Evolutionary conservation across 2,797 vertebrate species (phyloP), one percentile per base, ranked within the genome.

Genomic region (Peromyscus attwateri): DNA sequence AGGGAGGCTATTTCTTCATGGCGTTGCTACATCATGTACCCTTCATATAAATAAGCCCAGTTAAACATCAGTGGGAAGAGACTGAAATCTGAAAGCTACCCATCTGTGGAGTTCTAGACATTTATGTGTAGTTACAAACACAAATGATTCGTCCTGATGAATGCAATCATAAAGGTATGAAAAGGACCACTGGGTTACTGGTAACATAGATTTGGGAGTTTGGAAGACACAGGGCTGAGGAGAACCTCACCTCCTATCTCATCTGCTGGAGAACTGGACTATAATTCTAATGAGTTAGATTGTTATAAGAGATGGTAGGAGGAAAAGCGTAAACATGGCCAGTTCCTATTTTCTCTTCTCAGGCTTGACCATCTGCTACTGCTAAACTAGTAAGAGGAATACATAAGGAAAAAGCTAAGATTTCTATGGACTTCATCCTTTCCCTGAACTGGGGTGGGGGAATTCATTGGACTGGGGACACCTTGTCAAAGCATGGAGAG

Each of bases 291-390:
- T 19, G 82, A 46, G 34, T 31, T 89, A 71, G 31, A 73, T 14
- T 52, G 16, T 70, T 49, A 77, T 60, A 89, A 73, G 27, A 92
- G 52, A 57, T 60, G 34, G 66, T 11, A n/a, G 34, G 31, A 27
- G 29, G 1, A 13, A 77, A 64, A 10, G 49, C 40, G 27, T 52
- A 92, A 95, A 92, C 83, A 79, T 76, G 49, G 60, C 66, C 16
- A 70, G 64, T 77, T 96, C 23, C 57, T 80, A 60, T 55, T 91
- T 96, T 92, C 71, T 93, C 14, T 57, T 62, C 80, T 92, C 68
- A 89, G 70, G 49, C 91, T 83, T 92, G 76, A 87, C 66, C 76
- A 96, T 90, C 83, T 92, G 91, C 81, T 60, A 31, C n/a, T 73
- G 52, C 88, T 84, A 90, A 81, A 84, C 76, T 40, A 87, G 31